Conservation (phyloP, 2,797 vertebrate genomes). For the Labeo calbasu region DNA sequence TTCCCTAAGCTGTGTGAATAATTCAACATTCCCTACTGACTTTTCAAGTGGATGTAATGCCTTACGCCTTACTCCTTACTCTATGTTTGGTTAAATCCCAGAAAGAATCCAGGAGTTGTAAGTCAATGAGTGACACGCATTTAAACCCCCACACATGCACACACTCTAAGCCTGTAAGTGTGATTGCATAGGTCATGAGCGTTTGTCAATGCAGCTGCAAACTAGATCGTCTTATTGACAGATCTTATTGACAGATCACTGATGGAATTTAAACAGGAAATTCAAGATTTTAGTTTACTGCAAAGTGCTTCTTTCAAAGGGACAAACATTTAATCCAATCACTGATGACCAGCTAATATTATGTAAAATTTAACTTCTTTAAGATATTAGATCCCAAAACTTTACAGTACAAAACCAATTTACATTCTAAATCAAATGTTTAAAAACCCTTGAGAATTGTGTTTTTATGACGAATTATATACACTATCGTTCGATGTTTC, state of each 20-base stretch:
- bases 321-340: neutral
- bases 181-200: slow-evolving; percentile 7
- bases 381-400: neutral
- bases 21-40: slow-evolving; percentile 2
- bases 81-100: slow-evolving; percentile 63
- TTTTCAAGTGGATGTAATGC: slow-evolving; percentile 58
- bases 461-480: neutral
- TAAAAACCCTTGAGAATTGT: neutral
- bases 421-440: neutral
- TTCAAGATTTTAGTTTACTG: slow-evolving; percentile 42
- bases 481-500: too few relatives aligned
- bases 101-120: slow-evolving; percentile 32
- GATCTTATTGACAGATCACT: neutral
- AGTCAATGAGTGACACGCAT: slow-evolving; percentile 26
- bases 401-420: neutral
- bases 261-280: slow-evolving; percentile 21
- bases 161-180: neutral
- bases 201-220: slow-evolving; percentile 12
- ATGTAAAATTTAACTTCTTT: neutral
- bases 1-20: slow-evolving; percentile 42
- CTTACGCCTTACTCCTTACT: slow-evolving; percentile 22
- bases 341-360: neutral
- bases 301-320: neutral
- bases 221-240: slow-evolving; percentile 2
- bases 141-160: slow-evolving; percentile 9